Evolutionary conservation across 1,140 invertebrate genomes (phyloP), one percentile per base, ranked within the genome.

Genomic region (Cherax quadricarinatus): DNA sequence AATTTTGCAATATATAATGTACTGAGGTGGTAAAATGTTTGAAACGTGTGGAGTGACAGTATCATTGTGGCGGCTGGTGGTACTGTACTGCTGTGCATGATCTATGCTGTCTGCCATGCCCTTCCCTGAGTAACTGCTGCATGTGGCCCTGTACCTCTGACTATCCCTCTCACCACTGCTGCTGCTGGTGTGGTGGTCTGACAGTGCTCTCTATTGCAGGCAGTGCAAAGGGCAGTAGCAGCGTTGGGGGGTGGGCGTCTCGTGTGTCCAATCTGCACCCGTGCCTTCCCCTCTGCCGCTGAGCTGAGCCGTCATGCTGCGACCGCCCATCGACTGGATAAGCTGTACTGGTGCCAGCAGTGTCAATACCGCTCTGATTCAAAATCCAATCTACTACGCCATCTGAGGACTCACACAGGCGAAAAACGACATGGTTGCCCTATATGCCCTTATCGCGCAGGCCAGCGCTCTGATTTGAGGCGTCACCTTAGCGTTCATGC

Each of bases 361-460:
- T 92, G 91, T 70, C 62, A 83, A n/a, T 92, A 92, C 66, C 66
- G 86, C 18, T 88, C 91, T 4, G 91, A 92, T 80, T 88, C 86
- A 60, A 88, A 88, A 62, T 92, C 91, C 24, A 92, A 92, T 49
- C 91, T 92, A 9, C 86, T 88, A 79, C 78, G 91, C 2, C 91
- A 92, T 80, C 86, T 88, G 7, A 70, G 91, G 62, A 92, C 91
- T 7, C 91, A 92, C 91, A 92, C 91, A 3, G 91, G 91, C 14
- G 91, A 92, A 66, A 92, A 92, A 81, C 62, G 91, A 0, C 91
- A 92, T 79, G 80, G 24, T 9, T 90, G 92, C 94, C 16, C 93
- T 86, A 75, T 94, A 73, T 93, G 90, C 93, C 78, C 88, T 49
- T 87, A 92, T 89, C 75, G 93, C 92, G 84, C 91, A 93, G 88